Evolutionary conservation across 2,888 invertebrate genomes (phyloP).

Genomic region (Drosophila aldrichi): DNA sequence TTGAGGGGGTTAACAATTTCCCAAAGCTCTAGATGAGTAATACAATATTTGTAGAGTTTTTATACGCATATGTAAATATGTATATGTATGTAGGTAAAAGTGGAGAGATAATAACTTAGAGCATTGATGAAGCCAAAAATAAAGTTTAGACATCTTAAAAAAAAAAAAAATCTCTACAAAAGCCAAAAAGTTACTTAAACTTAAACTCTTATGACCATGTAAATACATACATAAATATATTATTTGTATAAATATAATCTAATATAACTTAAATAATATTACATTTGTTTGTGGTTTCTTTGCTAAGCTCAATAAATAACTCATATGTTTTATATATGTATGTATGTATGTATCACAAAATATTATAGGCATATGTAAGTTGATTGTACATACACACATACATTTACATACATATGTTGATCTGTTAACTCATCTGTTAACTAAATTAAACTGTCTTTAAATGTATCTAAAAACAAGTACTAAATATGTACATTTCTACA

Average conservation of each 20-base stretch:
- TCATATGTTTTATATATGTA: background rate
- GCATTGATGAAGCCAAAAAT: background rate
- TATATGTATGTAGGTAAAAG: background rate
- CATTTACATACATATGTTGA: background rate
- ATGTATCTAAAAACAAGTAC: background rate
- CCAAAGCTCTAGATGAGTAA: background rate
- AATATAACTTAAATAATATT: too few species aligned
- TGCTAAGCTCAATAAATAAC: conserved; percentile 1
- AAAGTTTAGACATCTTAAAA: background rate
- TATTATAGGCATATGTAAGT: background rate
- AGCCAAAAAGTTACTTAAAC: background rate
- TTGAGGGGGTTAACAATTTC: background rate
- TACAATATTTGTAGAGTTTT: background rate
- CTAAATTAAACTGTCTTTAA: background rate
- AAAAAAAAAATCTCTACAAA: background rate
- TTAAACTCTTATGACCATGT: background rate
- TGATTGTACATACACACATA: too few species aligned
- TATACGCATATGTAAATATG: background rate
- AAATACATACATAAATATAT: too few species aligned
- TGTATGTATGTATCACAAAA: background rate
- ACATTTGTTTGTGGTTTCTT: background rate
- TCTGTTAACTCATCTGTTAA: background rate
- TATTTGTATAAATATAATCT: too few species aligned
- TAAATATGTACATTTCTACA: background rate
- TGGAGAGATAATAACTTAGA: background rate